These are phyloP conservation scores for Ptilodon capucinus DNA, from an alignment of 2,888 invertebrate genomes.

Conservation along the genomic window DNA sequence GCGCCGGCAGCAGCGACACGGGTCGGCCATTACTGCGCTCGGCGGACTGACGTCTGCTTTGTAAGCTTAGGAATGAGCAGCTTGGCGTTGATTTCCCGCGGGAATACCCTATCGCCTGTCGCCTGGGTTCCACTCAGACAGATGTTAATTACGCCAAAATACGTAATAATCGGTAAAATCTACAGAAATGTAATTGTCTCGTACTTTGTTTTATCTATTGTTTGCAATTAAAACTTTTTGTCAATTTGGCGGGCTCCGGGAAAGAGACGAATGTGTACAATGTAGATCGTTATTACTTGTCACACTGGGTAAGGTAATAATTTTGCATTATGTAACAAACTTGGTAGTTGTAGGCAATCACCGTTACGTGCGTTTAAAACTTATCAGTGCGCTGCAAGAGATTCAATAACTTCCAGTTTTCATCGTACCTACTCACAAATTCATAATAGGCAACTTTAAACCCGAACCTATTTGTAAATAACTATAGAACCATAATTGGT, in stretches of 20 bases:
- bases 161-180: background rate
- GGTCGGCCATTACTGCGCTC: background rate
- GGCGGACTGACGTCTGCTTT: background rate
- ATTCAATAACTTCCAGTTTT: too few relatives aligned
- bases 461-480: background rate
- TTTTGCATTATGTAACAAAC: too few relatives aligned
- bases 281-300: background rate
- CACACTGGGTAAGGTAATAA: too few relatives aligned
- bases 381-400: too few relatives aligned
- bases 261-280: background rate
- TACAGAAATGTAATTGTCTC: too few relatives aligned
- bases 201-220: background rate
- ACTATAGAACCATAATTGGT: background rate
- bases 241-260: background rate
- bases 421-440: too few relatives aligned
- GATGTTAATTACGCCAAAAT: background rate
- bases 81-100: background rate
- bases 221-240: background rate
- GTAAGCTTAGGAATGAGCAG: background rate
- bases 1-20: background rate
- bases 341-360: too few relatives aligned
- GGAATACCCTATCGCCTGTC: background rate
- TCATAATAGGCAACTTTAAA: too few relatives aligned
- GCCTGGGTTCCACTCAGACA: background rate
- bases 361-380: too few relatives aligned